phyloP scores from a whole-genome alignment of 2,888 invertebrate species.

The Lysandra bellargus region DNA sequence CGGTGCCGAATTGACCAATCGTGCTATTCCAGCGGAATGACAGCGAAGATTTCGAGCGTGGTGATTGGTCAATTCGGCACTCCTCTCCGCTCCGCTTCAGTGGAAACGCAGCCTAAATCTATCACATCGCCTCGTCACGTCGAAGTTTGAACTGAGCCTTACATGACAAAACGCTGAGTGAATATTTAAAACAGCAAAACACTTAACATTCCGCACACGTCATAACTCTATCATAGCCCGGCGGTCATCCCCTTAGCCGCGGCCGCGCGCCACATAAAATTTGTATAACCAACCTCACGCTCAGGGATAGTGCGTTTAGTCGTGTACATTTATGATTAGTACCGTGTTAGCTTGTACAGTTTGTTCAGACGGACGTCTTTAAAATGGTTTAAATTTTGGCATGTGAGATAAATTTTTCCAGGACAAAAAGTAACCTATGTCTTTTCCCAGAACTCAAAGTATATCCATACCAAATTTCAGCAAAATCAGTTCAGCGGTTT shows the following conservation, averaged over 20 bases:
- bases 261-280: background rate
- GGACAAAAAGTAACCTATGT: too few species aligned
- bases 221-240: conserved; percentile 6
- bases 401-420: background rate
- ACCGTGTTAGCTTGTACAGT: conserved; percentile 42
- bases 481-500: too few species aligned
- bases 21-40: too few species aligned
- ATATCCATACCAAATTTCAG: too few species aligned
- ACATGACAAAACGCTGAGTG: background rate
- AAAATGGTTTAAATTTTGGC: background rate
- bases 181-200: background rate
- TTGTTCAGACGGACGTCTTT: background rate
- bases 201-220: conserved; percentile 11
- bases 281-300: conserved; percentile 5
- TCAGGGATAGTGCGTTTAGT: conserved; percentile 14
- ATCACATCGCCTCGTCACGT: background rate
- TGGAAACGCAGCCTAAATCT: too few species aligned
- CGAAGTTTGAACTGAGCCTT: background rate
- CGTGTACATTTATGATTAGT: conserved; percentile 34
- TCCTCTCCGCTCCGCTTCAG: too few species aligned
- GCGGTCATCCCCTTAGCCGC: background rate
- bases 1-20: too few species aligned
- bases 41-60: too few species aligned
- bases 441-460: too few species aligned
- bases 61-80: too few species aligned